phyloP scores from a whole-genome alignment of 2,888 invertebrate species.

The Phasia obesa region DNA sequence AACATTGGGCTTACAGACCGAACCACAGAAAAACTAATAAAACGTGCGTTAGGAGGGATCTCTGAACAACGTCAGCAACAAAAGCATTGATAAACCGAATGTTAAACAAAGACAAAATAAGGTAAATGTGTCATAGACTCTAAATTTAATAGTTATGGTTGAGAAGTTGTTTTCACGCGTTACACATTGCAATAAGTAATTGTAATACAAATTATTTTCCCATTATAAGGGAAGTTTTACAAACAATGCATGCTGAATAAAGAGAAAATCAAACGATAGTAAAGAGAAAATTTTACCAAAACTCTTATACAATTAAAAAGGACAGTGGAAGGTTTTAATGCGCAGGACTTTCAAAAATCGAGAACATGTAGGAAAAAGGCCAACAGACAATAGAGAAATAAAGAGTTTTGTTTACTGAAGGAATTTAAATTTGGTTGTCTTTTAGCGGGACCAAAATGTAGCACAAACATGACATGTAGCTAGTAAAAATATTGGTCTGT shows the following conservation, averaged over 20 bases:
- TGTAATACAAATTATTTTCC: slow-evolving; percentile 39
- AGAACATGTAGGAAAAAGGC: not conserved
- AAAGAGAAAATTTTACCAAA: slow-evolving; percentile 35
- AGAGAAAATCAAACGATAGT: slow-evolving; percentile 28
- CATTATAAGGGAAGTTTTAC: slow-evolving; percentile 24
- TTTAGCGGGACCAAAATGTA: slow-evolving; percentile 11
- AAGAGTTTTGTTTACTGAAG: slow-evolving; percentile 26
- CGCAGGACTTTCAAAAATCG: slow-evolving; percentile 40
- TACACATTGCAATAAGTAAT: not conserved
- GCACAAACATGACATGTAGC: slow-evolving; percentile 9
- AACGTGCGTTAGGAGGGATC: too few species aligned
- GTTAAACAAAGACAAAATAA: not conserved
- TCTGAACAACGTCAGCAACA: too few species aligned
- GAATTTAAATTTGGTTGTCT: slow-evolving; percentile 21
- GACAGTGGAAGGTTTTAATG: slow-evolving; percentile 44
- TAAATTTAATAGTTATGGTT: not conserved
- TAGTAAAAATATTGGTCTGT: not conserved
- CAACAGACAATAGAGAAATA: not conserved
- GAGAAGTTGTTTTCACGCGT: not conserved
- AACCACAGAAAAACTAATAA: too few species aligned
- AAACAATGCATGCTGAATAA: slow-evolving; percentile 49
- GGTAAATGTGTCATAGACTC: not conserved
- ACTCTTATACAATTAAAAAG: slow-evolving; percentile 60
- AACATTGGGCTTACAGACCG: too few species aligned
- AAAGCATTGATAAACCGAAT: not conserved